Base-by-base conservation (phyloP, 2,888 invertebrate species). In the Dromius quadrimaculatus region DNA sequence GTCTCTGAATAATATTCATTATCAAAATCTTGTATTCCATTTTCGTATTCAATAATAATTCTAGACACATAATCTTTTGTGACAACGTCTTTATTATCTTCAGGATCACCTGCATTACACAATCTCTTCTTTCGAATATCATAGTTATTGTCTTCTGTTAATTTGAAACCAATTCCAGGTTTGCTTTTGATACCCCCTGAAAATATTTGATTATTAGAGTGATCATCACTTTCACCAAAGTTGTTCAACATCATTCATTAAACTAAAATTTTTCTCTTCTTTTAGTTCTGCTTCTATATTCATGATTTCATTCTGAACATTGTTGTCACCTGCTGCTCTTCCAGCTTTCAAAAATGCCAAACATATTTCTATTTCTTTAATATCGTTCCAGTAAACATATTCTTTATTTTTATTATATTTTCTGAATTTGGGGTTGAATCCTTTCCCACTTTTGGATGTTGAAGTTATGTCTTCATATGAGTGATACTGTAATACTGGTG, bases 81-180 rank as follows among this genome's bases (percentile, higher is more conserved):
- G 15, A 19, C 19, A 1, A 22, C 47, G 9, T 47, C 47, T 22
- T n/a, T 47, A 6, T 47, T 22, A 2, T 47, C 9, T 32, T 28
- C 32, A 28, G 54, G 54, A 28, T 54, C 15, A 11, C 2, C 8
- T 28, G 32, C 8, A 19, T 54, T 54, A n/a, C 23, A 23, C 28
- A 54, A 28, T 28, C 28, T 23, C 15, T 23, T 54, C 9, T 54
- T 54, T 54, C 28, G 2, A 23, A 54, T 54, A 54, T 54, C 54
- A 32, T 2, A 54, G 8, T 54, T 32, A 13, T 6, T 6, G 6
- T 28, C 32, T 19, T 28, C 28, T 23, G 54, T 54, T 54, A 23
- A 32, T 32, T 54, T 54, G 19, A 54, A 54, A 28, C 54, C 28
- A n/a, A 54, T 54, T 15, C 54, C 54, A 11, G 54, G 32, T 9